Conservation (phyloP, 2,797 vertebrate genomes). For the Gallinago solitaria region DNA sequence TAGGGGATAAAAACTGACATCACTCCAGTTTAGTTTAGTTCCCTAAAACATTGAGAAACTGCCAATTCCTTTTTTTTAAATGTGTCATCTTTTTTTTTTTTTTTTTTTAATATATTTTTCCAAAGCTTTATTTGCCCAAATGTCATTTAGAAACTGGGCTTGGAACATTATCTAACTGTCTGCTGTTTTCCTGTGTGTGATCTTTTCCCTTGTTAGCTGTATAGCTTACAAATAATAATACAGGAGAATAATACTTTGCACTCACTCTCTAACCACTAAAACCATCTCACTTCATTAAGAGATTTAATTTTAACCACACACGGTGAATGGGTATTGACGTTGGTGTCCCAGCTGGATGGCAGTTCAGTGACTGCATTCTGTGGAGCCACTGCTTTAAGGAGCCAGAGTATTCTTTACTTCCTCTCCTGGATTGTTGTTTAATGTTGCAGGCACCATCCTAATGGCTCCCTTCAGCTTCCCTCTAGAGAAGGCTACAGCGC, state of each 20-base stretch:
- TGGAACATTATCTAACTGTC: slow-evolving; percentile 37
- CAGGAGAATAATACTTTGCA: slow-evolving; percentile 57
- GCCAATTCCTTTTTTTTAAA: not conserved
- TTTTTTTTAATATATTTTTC: not conserved
- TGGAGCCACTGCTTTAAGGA: slow-evolving; percentile 45
- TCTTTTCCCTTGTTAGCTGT: slow-evolving; percentile 54
- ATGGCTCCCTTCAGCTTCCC: slow-evolving; percentile 61
- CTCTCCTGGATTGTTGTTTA: slow-evolving; percentile 64
- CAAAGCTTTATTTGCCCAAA: slow-evolving; percentile 34
- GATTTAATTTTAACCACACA: slow-evolving; percentile 69
- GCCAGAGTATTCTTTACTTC: slow-evolving; percentile 63
- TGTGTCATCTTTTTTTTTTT: not conserved
- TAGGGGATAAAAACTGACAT: not conserved
- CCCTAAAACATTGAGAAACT: slow-evolving; percentile 3
- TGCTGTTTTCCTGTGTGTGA: slow-evolving; percentile 53
- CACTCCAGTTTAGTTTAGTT: not conserved
- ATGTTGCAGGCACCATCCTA: slow-evolving; percentile 72
- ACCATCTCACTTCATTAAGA: slow-evolving; percentile 70
- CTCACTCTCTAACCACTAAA: slow-evolving; percentile 56
- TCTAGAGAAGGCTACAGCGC: slow-evolving; percentile 26
- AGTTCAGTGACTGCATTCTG: slow-evolving; percentile 56
- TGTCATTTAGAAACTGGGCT: slow-evolving; percentile 7
- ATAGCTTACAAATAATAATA: slow-evolving; percentile 66
- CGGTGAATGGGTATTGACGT: slow-evolving; percentile 51
- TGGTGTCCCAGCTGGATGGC: slow-evolving; percentile 67